A percentile compares a stretch with the other conserved stretches of the same genome.
Evolutionary conservation across 37 sponge, comb jelly and placozoan genomes (phyloP).

Genomic region (Dysidea cf. avara): DNA sequence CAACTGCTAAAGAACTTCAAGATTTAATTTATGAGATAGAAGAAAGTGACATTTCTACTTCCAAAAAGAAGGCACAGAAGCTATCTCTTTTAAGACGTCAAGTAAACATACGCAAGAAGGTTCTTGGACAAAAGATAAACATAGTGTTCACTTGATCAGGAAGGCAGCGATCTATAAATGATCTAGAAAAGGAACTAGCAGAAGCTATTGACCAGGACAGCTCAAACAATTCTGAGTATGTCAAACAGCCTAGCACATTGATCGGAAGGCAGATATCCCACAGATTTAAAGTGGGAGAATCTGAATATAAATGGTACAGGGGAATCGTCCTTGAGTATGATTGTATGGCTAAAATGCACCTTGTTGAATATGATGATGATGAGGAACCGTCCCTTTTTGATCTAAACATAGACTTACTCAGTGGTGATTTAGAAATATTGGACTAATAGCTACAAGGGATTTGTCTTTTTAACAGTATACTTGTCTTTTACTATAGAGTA

Average conservation of each 20-base stretch:
- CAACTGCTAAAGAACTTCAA: slow-evolving; percentile 1
- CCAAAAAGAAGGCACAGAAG: slow-evolving; percentile 12
- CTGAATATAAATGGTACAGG: slow-evolving; percentile 5
- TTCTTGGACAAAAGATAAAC: slow-evolving; percentile 8
- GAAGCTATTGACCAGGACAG: background rate
- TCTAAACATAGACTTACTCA: slow-evolving; percentile 10
- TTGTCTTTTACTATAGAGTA: too few species aligned
- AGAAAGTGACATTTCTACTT: background rate
- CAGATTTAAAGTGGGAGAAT: slow-evolving; percentile 5
- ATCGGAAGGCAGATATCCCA: slow-evolving; percentile 20
- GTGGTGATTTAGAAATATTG: slow-evolving; percentile 21
- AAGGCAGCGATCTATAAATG: slow-evolving; percentile 22
- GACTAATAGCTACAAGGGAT: too few species aligned
- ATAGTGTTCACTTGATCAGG: slow-evolving; percentile 13
- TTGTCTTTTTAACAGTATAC: too few species aligned
- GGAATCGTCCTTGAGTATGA: slow-evolving; percentile 29
- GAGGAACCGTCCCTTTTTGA: slow-evolving; percentile 15
- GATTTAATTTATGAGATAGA: slow-evolving; percentile 12
- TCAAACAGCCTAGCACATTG: slow-evolving; percentile 7
- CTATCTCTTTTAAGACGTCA: slow-evolving; percentile 9
- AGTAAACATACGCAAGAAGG: slow-evolving; percentile 30
- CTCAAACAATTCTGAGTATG: background rate
- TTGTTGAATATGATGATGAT: slow-evolving; percentile 22
- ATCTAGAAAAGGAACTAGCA: slow-evolving; percentile 14
- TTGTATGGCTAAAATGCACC: slow-evolving; percentile 4